Evolutionary conservation across 2,797 vertebrate species (phyloP), one percentile per base, ranked within the genome.

Genomic region (Acridotheres tristis): DNA sequence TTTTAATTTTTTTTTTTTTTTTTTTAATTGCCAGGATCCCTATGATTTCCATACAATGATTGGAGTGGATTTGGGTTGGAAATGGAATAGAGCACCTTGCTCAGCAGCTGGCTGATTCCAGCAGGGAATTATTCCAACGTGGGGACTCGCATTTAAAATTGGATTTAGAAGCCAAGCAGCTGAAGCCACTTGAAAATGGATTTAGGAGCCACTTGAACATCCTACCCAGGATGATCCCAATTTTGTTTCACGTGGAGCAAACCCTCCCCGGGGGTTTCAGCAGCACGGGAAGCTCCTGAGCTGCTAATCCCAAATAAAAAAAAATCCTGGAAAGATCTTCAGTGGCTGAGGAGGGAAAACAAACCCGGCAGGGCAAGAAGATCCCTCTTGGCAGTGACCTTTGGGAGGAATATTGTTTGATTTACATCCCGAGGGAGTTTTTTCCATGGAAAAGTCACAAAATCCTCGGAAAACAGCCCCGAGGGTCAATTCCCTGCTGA

Each of bases 161-260:
- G 96, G 94, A 95, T 96, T 93, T 96, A 42, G 65, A 72, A 84
- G 87, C 82, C 93, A 72, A 94, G 88, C 94, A 93, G 95, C 94
- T 93, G 96, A 94, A 93, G 34, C 85, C 85, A 90, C 95, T 96
- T 40, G 79, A 88, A 80, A 93, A 85, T 26, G 85, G 92, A 94
- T 86, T 96, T 93, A 90, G 95, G 90, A 89, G 59, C 89, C 94
- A 93, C 96, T 96, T 93, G 96, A 96, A 91, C 93, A 82, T 62
- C 51, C 68, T 40, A 2, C 15, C 4, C 7, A 50, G 79, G 92
- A 43, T 83, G 66, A 93, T 91, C 85, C 83, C 73, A n/a, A 58
- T 93, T 95, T 82, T 90, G 42, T 72, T 79, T 26, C 63, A 23
- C 79, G 6, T 5, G 30, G 38, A 80, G 58, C 71, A 54, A 76